Base-by-base conservation (phyloP, 2,797 vertebrate species). In the Anas georgica region DNA sequence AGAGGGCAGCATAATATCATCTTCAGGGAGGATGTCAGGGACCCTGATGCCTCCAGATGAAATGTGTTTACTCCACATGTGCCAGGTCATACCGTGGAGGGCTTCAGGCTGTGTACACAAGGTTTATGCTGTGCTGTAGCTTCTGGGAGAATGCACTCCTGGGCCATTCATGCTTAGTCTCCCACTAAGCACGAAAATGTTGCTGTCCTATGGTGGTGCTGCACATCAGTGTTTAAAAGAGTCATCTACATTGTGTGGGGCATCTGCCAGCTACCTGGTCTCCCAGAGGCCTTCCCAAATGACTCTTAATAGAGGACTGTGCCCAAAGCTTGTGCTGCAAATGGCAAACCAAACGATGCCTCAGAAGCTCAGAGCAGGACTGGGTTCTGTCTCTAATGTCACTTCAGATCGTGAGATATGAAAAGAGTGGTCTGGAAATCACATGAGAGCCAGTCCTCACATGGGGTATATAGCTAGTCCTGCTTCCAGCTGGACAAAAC, bases 401-500 rank as follows among this genome's bases (percentile, higher is more conserved):
- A 84, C 50, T 82, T 85, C 68, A 85, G 37, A 50, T 83, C 54
- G 37, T 6, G n/a, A 1, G 7, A 59, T 79, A 45, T 26, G 52
- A 81, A 84, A 85, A 83, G 35, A 31, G 59, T 7, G 7, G 33
- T 56, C 86, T 91, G 75, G 56, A 70, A 77, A 77, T 90, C 95
- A 95, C 68, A 91, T 93, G 90, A 86, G 13, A 89, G 17, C 18
- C 78, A 91, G 78, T 20, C 67, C 75, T 83, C 70, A 70, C 39
- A 9, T 75, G 81, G 52, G 78, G 21, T 35, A 80, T 82, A 67
- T 45, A 48, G 33, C 41, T 69, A 68, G 70, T 79, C 74, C 59
- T 84, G 33, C 74, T 93, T 93, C 79, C 88, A 91, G 78, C 48
- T 85, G 94, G 88, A 88, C 72, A 77, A 87, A 56, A 94, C 86